phyloP scores from a whole-genome alignment of 2,888 invertebrate genomes.

The Phyllotreta striolata region DNA sequence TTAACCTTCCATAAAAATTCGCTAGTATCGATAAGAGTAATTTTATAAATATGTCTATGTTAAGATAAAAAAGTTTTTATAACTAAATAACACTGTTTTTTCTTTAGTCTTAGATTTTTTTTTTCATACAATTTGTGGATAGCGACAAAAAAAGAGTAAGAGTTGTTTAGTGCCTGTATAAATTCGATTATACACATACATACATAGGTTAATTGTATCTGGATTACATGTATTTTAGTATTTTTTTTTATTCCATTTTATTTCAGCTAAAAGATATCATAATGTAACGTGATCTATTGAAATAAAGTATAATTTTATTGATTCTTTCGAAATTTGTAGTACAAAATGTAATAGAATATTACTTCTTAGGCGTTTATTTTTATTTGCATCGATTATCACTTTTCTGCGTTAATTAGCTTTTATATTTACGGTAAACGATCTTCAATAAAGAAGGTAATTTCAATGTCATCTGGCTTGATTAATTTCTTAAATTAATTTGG shows the following conservation, averaged over 20 bases:
- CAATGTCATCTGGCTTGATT: too few relatives aligned
- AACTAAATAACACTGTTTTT: conserved; percentile 16
- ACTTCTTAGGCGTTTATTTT: too few relatives aligned
- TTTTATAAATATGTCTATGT: conserved; percentile 24
- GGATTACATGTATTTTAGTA: conserved; percentile 22
- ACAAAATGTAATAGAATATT: too few relatives aligned
- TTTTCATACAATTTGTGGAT: conserved; percentile 18
- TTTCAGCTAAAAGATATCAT: too few relatives aligned
- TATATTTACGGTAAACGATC: too few relatives aligned
- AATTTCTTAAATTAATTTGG: too few relatives aligned
- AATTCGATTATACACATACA: conserved; percentile 8
- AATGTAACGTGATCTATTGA: too few relatives aligned
- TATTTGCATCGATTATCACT: too few relatives aligned
- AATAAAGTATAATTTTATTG: too few relatives aligned
- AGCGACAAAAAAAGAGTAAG: conserved; percentile 4
- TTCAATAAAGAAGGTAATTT: too few relatives aligned
- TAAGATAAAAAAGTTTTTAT: conserved; percentile 24
- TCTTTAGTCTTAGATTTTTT: conserved; percentile 7
- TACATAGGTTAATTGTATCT: conserved; percentile 8
- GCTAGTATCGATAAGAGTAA: conserved; percentile 15
- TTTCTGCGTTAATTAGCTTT: too few relatives aligned
- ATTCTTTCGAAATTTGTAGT: too few relatives aligned
- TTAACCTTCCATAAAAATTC: conserved; percentile 27
- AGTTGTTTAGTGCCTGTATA: conserved; percentile 27
- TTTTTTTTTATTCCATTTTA: conserved; percentile 18